phyloP scores from a whole-genome alignment of 2,113 vertebrate genomes.

The Chaenocephalus aceratus region DNA sequence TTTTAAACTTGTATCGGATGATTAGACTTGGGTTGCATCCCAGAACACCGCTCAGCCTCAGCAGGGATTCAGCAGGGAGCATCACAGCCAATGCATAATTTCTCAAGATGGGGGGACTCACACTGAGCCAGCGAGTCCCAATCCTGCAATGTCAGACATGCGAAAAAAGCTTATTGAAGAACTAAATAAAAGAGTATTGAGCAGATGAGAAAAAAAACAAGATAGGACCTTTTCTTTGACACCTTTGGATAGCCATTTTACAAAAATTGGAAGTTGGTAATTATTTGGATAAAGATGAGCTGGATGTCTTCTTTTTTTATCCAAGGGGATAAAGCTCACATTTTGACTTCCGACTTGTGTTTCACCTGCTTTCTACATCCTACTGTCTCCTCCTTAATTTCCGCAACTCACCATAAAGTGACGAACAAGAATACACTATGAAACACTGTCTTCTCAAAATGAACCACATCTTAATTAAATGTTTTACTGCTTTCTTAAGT shows the following conservation, averaged over 20 bases:
- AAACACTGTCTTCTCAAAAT: constrained; percentile 52
- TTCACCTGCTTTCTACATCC: constrained; percentile 30
- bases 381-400: constrained; percentile 26
- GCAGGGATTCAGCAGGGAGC: constrained; percentile 77
- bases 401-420: constrained; percentile 39
- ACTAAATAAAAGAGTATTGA: constrained; percentile 61
- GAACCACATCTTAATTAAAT: constrained; percentile 77
- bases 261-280: constrained; percentile 57
- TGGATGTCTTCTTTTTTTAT: constrained; percentile 29
- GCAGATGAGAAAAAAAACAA: constrained; percentile 25
- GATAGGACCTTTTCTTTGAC: constrained; percentile 45
- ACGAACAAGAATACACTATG: constrained; percentile 43
- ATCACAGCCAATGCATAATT: constrained; percentile 78
- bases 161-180: constrained; percentile 64
- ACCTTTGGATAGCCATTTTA: constrained; percentile 30
- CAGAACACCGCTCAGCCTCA: constrained; percentile 74
- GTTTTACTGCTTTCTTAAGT: constrained; percentile 68
- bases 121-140: constrained; percentile 70
- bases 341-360: constrained; percentile 41
- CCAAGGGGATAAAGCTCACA: constrained; percentile 39
- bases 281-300: constrained; percentile 54
- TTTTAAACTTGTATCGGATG: constrained; percentile 78
- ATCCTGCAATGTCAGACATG: constrained; percentile 66
- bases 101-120: constrained; percentile 78
- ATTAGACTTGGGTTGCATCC: constrained; percentile 80